Base-by-base conservation (phyloP, 2,797 vertebrate species). In the Anas flavirostris region DNA sequence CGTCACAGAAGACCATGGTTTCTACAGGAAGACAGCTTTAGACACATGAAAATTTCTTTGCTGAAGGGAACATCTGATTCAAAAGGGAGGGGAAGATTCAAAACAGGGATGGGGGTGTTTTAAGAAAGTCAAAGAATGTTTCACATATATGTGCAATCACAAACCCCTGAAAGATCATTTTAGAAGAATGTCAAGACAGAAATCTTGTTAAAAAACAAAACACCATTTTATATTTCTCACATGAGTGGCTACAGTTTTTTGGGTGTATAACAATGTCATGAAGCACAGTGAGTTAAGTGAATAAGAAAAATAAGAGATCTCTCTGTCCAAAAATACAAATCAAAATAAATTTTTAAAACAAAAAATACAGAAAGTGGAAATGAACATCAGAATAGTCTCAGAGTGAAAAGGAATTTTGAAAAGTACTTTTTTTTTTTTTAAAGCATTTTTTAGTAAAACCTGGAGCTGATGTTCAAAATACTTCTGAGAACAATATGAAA, bases 181-280 rank as follows among this genome's bases (percentile, higher is more conserved):
- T 75, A 89, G 29, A 78, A 69, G 66, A 46, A 95, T 93, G 96
- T 96, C 37, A 91, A 62, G 80, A 77, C 56, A 93, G 52, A 91
- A 97, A 96, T 86, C 41, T 37, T 90, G 70, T 46, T 46, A 79
- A 88, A 62, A 7, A 55, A 55, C 21, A 31, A 55, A 55, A 26
- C 23, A 50, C 12, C 48, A 75, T 79, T 68, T 81, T 91, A 48
- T 75, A 78, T 93, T 84, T 90, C 25, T 73, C 48, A 37, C 41
- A 63, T 28, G 11, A 90, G 26, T 50, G 35, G 37, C 58, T 92
- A 76, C 62, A 46, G 29, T 89, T 91, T 73, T 4, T 39, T 33
- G 43, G 26, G 79, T 60, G 44, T 64, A 70, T 29, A 94, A 69
- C 82, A 95, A 88, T 58, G 41, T 93, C 60, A 92, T 43, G 79